Conservation (phyloP, 2,797 vertebrate species). For the Distichodus sexfasciatus region DNA sequence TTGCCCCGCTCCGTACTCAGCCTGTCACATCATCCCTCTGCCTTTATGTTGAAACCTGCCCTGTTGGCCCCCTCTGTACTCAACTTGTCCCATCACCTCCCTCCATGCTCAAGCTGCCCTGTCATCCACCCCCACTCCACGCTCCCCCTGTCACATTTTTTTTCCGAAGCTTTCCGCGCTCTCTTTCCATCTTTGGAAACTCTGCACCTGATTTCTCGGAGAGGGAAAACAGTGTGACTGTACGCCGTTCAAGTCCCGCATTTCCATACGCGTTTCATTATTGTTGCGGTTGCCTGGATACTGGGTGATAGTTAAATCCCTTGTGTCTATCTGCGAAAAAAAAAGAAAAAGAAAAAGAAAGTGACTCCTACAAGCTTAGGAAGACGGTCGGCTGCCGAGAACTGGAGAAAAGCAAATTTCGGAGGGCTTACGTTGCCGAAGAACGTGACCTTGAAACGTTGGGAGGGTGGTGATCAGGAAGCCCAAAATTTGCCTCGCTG, state of each 20-base stretch:
- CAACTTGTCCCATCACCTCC: constrained; percentile 19
- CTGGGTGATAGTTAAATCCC: constrained; percentile 49
- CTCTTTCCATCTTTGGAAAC: constrained; percentile 34
- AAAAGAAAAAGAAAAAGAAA: too few relatives aligned
- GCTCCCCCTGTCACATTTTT: too few relatives aligned
- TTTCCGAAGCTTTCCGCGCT: too few relatives aligned
- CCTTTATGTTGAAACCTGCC: too few relatives aligned
- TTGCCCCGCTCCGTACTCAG: too few relatives aligned
- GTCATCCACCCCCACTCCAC: too few relatives aligned
- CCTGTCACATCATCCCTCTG: too few relatives aligned
- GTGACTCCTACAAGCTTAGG: constrained; percentile 29
- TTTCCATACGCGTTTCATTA: constrained; percentile 53
- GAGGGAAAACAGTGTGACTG: constrained; percentile 1
- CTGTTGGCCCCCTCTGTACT: constrained; percentile 24
- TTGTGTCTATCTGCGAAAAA: constrained; percentile 45
- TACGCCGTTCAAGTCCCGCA: constrained; percentile 28
- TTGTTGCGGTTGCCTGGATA: constrained; percentile 54
- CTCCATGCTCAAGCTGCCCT: too few relatives aligned
- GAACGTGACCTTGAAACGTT: constrained; percentile 16
- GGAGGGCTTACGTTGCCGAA: constrained; percentile 24
- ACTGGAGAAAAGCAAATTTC: constrained; percentile 19
- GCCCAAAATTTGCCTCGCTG: background rate
- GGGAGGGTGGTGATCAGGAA: background rate
- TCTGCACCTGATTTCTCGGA: constrained; percentile 44
- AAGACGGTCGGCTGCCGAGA: constrained; percentile 24